Percentiles rank a stretch among this genome's conserved stretches.
phyloP scores from a whole-genome alignment of 2,113 vertebrate genomes.

The Dicentrarchus labrax region DNA sequence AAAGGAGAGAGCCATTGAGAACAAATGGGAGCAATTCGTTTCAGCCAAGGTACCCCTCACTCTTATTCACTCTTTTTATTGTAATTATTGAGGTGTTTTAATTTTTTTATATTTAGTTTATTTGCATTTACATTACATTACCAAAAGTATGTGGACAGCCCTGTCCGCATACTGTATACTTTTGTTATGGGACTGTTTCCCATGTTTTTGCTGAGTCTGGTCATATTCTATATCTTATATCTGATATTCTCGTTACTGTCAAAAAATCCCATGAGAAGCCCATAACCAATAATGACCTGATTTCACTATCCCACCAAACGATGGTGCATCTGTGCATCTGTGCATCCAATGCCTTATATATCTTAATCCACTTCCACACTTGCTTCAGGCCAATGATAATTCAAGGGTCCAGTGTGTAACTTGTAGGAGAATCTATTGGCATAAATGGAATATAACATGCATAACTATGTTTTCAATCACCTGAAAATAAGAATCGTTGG shows the following conservation, averaged over 20 bases:
- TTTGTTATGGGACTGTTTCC: background rate
- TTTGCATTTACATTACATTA: background rate
- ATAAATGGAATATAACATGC: too few species aligned
- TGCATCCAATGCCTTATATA: too few species aligned
- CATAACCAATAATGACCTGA: background rate
- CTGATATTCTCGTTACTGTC: background rate
- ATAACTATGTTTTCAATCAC: too few species aligned
- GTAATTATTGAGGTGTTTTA: background rate
- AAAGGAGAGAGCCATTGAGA: constrained; percentile 80
- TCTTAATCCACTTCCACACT: too few species aligned
- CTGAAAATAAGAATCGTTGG: too few species aligned
- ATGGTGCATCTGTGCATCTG: too few species aligned
- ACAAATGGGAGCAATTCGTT: constrained; percentile 85
- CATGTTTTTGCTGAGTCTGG: background rate
- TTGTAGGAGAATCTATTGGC: too few species aligned
- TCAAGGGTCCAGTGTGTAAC: too few species aligned
- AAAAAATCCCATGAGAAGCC: background rate
- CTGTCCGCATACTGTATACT: background rate
- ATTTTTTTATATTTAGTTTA: background rate
- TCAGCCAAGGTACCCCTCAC: constrained; percentile 53
- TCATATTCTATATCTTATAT: too few species aligned
- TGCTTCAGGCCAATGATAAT: too few species aligned
- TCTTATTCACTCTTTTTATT: background rate
- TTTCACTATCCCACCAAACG: background rate
- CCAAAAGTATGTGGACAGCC: background rate